These are phyloP conservation scores for Albula goreensis DNA, from an alignment of 2,113 vertebrate species.

Conservation along the genomic window DNA sequence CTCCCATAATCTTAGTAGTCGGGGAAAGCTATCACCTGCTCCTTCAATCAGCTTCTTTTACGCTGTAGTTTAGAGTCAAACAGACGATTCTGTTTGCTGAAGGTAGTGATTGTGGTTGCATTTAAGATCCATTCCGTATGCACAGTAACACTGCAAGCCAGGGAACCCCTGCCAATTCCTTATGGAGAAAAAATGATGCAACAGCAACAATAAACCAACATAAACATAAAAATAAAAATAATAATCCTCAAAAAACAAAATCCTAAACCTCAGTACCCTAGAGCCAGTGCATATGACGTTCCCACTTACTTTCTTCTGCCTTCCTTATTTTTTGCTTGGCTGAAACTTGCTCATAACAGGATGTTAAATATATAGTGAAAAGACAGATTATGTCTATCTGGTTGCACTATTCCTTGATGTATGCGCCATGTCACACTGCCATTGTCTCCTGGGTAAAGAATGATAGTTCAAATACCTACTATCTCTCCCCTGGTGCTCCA, in stretches of 20 bases:
- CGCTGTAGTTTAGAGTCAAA: not conserved
- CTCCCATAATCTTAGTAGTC: not conserved
- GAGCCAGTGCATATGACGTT: not conserved
- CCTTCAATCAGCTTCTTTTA: not conserved
- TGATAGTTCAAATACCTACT: conserved; percentile 98
- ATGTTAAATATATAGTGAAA: conserved; percentile 91
- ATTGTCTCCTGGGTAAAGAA: conserved; percentile 99
- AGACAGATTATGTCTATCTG: conserved; percentile 94
- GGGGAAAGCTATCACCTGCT: not conserved
- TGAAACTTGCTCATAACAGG: conserved; percentile 89
- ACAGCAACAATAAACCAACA: not conserved
- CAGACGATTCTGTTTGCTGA: conserved; percentile 1
- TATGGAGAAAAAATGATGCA: not conserved
- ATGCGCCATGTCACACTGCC: conserved; percentile 94
- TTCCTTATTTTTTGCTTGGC: conserved; percentile 65
- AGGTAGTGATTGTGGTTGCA: not conserved
- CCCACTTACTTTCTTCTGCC: not conserved
- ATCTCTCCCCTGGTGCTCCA: conserved; percentile 96
- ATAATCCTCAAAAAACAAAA: not conserved
- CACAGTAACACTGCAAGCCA: not conserved
- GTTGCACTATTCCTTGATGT: conserved; percentile 96
- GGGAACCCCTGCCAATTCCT: not conserved
- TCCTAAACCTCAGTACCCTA: not conserved
- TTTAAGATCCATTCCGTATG: not conserved
- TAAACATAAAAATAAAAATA: not conserved